Evolutionary conservation across 1,140 invertebrate species (phyloP), one percentile per base, ranked within the genome.

Genomic region (Tribolium madens): DNA sequence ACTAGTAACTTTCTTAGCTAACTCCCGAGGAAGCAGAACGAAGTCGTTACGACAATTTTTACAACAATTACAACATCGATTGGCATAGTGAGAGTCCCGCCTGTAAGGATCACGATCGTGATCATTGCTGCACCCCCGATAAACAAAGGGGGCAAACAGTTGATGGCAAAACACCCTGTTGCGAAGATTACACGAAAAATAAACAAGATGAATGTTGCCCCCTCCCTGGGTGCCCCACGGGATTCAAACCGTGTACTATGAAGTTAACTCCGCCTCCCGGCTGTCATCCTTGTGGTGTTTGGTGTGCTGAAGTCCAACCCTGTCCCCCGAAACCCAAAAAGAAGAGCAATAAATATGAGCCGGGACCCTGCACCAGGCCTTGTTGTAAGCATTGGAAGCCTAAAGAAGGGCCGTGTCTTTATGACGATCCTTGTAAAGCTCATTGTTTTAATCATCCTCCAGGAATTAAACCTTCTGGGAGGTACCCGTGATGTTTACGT

Each of bases 381-480:
- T 83, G 84, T 52, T 84, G 84, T 53, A 80, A 82, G 57, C 84
- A 85, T 70, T 84, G 83, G 81, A 82, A 81, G 71, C 77, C 82
- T 1, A 83, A 83, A 79, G 82, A 83, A 4, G 80, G 79, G 6
- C 80, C 79, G 9, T 85, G 84, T 78, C 48, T 81, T 31, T 85
- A 85, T 50, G 83, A 84, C 31, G 81, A 81, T 33, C 82, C 83
- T 21, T 85, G 84, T 69, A 82, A 80, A 76, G 84, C 84, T 9
- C 79, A 83, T 26, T 85, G 84, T 77, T 82, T 69, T 52, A 81
- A 85, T 76, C 84, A 85, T 78, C 84, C 84, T 9, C 50, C 52
- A 14, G 83, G 83, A 31, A 84, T 83, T 9, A 84, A 84, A 78
- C 83, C 83, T 31, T 79, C 80, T 13, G 75, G 80, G n/a, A 75